Evolutionary conservation across 1,140 invertebrate genomes (phyloP).

Genomic region (Drosophila novamexicana): DNA sequence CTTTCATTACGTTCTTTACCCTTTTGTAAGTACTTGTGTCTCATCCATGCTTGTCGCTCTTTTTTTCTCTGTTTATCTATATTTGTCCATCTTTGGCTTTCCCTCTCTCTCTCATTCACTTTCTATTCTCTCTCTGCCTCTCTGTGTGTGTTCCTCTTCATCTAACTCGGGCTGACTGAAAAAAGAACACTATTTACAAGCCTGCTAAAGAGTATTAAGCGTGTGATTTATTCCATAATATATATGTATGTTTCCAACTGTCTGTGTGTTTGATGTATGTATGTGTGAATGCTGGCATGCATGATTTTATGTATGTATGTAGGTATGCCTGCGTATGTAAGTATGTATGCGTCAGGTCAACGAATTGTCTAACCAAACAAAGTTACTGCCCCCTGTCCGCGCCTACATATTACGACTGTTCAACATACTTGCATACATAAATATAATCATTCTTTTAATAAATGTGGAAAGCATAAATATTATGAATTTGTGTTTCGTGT

Average conservation of each 20-base stretch:
- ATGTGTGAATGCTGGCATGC: not conserved
- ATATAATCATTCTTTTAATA: conserved; percentile 1
- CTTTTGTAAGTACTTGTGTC: conserved; percentile 28
- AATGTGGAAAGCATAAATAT: conserved; percentile 12
- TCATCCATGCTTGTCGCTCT: conserved; percentile 37
- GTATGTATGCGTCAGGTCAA: conserved; percentile 4
- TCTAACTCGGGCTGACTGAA: conserved; percentile 12
- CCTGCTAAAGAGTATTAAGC: conserved; percentile 16
- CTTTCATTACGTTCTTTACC: conserved; percentile 22
- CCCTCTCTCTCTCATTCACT: conserved; percentile 8
- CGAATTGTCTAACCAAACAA: conserved; percentile 2
- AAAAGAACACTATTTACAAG: conserved; percentile 16
- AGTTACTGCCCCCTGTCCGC: conserved; percentile 1
- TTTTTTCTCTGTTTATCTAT: conserved; percentile 17
- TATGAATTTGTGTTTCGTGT: conserved; percentile 30
- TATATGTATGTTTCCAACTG: conserved; percentile 1
- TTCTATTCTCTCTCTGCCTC: conserved; percentile 1
- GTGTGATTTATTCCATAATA: conserved; percentile 14
- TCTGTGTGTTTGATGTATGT: conserved; percentile 5
- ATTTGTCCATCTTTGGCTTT: conserved; percentile 3
- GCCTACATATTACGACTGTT: conserved; percentile 4
- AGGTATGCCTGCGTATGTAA: not conserved
- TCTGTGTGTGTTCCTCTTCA: conserved; percentile 15
- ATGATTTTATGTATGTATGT: not conserved
- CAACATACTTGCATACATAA: conserved; percentile 14